These are phyloP conservation scores for Macaca nemestrina DNA, from an alignment of 2,113 vertebrate species.

Conservation along the genomic window DNA sequence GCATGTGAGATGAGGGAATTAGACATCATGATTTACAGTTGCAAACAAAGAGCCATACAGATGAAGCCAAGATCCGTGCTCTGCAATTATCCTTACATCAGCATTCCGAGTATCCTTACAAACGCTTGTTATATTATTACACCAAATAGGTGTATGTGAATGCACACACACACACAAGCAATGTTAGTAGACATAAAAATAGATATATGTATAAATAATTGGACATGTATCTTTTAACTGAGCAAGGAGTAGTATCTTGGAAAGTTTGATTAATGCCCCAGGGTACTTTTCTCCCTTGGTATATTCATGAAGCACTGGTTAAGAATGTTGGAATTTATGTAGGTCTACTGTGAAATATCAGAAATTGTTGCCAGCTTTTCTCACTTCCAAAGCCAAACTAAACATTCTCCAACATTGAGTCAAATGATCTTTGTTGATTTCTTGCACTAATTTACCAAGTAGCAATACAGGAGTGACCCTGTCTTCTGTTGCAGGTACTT, in stretches of 20 bases:
- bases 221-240: conserved; percentile 42
- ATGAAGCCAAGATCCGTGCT: background rate
- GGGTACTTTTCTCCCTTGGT: conserved; percentile 54
- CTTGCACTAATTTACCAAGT: conserved; percentile 21
- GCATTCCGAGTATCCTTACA: background rate
- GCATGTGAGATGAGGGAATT: background rate
- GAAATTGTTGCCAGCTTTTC: conserved; percentile 49
- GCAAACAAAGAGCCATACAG: conserved; percentile 44
- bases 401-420: conserved; percentile 9
- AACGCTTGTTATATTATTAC: background rate
- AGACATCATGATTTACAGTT: conserved; percentile 48
- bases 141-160: background rate
- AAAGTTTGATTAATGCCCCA: conserved; percentile 66
- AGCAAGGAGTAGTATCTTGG: conserved; percentile 46
- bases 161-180: background rate
- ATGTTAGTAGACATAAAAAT: conserved; percentile 32
- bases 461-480: background rate
- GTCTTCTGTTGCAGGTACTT: background rate
- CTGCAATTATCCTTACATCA: background rate
- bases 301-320: conserved; percentile 67
- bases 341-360: conserved; percentile 66
- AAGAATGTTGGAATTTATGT: conserved; percentile 62
- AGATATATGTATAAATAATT: conserved; percentile 57
- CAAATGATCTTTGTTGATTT: conserved; percentile 49
- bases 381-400: conserved; percentile 54